Base-by-base conservation (phyloP, 1,140 invertebrate genomes). In the Bombus fervidus region DNA sequence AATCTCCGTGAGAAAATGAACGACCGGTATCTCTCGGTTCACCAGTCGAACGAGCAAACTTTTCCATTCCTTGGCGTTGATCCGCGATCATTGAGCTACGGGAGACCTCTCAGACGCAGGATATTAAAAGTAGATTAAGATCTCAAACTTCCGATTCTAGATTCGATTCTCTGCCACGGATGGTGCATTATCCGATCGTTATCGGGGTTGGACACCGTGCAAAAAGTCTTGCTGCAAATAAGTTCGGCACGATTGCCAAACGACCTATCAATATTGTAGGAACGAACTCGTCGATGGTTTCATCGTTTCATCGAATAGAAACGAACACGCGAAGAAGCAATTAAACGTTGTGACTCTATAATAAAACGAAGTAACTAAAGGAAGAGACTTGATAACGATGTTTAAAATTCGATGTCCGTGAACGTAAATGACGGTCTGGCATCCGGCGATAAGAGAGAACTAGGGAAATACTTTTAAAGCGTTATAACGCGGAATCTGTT, bases 71-170 rank as follows among this genome's bases (percentile, higher is more conserved):
- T 57, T 62, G 25, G 59, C 85, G 81, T 85, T 82, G 86, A 87
- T 85, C 71, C 82, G 43, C 66, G 88, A 87, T 87, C 83, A 69
- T 71, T 28, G 68, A 34, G 31, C 79, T 47, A 31, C 69, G 41
- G 37, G 31, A 13, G 77, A 88, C 77, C 89, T 90, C 89, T 88
- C 89, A 88, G 89, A 66, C 83, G 84, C 89, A 91, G 89, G 89
- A 91, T 91, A 91, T 91, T 91, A 91, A 91, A 91, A 90, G 78
- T 84, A 91, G 89, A 91, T 91, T 91, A 91, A 90, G 89, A 91
- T 91, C 89, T 81, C 43, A 6, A 81, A 83, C 85, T 86, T 90
- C 87, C 81, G 78, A 71, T 53, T 77, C 57, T 62, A 62, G 66
- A 72, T 87, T 87, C 81, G 81, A 79, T 83, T 72, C 83, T 47